phyloP scores from a whole-genome alignment of 2,888 invertebrate genomes.

The Hydraecia micacea region DNA sequence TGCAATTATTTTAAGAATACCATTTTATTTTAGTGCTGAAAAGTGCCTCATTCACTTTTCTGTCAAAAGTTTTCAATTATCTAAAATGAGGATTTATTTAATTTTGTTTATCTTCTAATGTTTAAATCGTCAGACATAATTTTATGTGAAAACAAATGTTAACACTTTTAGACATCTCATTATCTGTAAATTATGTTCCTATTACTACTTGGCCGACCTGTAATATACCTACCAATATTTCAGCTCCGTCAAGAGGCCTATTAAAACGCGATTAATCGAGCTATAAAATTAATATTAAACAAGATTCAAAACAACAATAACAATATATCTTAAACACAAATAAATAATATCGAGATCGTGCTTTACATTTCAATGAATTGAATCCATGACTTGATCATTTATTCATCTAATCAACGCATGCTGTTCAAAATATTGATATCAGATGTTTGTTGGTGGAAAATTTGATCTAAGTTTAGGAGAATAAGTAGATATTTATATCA shows the following conservation, averaged over 20 bases:
- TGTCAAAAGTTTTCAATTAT: constrained; percentile 14
- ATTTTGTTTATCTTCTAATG: not conserved
- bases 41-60: constrained; percentile 22
- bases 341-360: constrained; percentile 52
- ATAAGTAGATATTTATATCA: constrained; percentile 29
- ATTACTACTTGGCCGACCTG: constrained; percentile 14
- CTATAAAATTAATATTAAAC: constrained; percentile 60
- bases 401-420: constrained; percentile 42
- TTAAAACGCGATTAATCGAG: constrained; percentile 52
- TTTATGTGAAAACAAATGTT: constrained; percentile 17
- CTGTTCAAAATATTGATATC: constrained; percentile 15
- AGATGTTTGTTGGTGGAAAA: constrained; percentile 17
- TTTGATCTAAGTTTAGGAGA: constrained; percentile 30
- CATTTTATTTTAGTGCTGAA: constrained; percentile 18
- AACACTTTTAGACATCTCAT: constrained; percentile 14
- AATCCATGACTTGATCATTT: constrained; percentile 47
- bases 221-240: constrained; percentile 43
- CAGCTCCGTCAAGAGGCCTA: constrained; percentile 43
- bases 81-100: not conserved
- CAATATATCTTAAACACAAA: constrained; percentile 47
- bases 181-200: constrained; percentile 36
- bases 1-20: constrained; percentile 40
- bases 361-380: constrained; percentile 53
- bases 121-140: not conserved
- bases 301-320: constrained; percentile 58